Base-by-base conservation (phyloP, 2,888 invertebrate genomes). In the Escarpia spicata region DNA sequence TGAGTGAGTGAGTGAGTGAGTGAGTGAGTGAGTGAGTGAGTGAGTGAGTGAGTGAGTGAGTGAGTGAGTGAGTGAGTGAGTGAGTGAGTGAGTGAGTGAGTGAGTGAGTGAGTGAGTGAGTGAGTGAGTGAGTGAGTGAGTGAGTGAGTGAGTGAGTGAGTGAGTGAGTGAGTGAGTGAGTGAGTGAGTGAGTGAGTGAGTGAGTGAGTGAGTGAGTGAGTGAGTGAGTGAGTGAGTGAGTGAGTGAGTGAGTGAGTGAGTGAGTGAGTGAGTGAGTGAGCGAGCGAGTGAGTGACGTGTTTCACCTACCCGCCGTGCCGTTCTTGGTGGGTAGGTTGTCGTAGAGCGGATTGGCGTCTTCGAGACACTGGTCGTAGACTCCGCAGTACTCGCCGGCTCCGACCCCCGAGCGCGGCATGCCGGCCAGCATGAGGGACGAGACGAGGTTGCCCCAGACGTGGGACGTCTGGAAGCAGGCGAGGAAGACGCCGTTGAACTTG, bases 381-480 rank as follows among this genome's bases (percentile, higher is more conserved):
- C 94, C 94, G 92, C 94, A 94, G 43, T 52, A 45, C 12, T 91
- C 92, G 37, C 90, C 90, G 37, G n/a, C 37, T 12, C 45, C 37
- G 37, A 31, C 15, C 8, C 31, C 90, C 90, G 75, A 91, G 44
- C 75, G 75, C n/a, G 92, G 43, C 91, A 91, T 91, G 90, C 89
- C 91, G 19, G 91, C 92, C 92, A 96, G 94, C 92, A 96, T 94
- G 58, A 96, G 92, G 0, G 96, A 96, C 6, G 96, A 96, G 44
- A 96, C 95, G 12, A 96, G 94, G 93, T 96, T 96, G 8, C 96
- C 96, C 96, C 96, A 96, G 75, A 96, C 95, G 93, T 96, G 96
- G 10, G 96, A 96, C 2, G 96, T 96, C 93, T 96, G 96, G 93
- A 96, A 96, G 93, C 96, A 96, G 31, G 96, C 96, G 75, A 96